phyloP scores from a whole-genome alignment of 2,888 invertebrate species.

The Habrosyne pyritoides region DNA sequence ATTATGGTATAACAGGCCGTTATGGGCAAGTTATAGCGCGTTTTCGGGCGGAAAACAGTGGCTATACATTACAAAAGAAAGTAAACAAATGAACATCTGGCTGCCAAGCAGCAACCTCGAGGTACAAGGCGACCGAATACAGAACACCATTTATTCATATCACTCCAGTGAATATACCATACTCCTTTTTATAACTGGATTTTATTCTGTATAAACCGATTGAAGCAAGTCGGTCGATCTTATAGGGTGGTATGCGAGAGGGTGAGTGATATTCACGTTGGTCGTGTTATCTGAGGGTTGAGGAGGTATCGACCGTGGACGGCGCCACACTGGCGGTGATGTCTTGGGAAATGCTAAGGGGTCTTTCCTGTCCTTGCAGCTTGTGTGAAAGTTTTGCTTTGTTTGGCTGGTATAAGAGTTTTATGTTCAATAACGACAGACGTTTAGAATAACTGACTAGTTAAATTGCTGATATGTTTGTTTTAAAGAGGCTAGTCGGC shows the following conservation, averaged over 20 bases:
- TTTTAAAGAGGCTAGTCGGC: too few species aligned
- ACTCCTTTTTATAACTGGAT: neutral
- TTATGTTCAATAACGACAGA: neutral
- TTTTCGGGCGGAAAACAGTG: neutral
- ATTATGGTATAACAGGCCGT: slow-evolving; percentile 12
- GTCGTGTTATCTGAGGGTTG: slow-evolving; percentile 33
- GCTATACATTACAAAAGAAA: slow-evolving; percentile 17
- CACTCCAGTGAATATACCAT: neutral
- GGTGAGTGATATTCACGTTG: slow-evolving; percentile 17
- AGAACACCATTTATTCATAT: slow-evolving; percentile 10
- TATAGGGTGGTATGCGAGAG: slow-evolving; percentile 10
- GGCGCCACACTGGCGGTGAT: slow-evolving; percentile 55
- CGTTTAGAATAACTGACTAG: neutral
- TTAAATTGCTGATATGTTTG: too few species aligned
- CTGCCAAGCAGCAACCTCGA: slow-evolving; percentile 15
- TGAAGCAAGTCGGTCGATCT: neutral
- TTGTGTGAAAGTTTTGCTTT: slow-evolving; percentile 8
- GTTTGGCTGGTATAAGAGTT: neutral
- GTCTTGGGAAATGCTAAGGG: slow-evolving; percentile 28
- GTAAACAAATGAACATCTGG: slow-evolving; percentile 37
- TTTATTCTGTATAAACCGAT: neutral
- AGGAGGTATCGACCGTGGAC: slow-evolving; percentile 53
- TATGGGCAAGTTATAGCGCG: neutral
- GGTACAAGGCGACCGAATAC: slow-evolving; percentile 22
- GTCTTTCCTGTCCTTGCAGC: slow-evolving; percentile 23